A percentile compares a stretch with the other conserved stretches of the same genome.
phyloP scores from a whole-genome alignment of 2,113 vertebrate species.

The Daubentonia madagascariensis region DNA sequence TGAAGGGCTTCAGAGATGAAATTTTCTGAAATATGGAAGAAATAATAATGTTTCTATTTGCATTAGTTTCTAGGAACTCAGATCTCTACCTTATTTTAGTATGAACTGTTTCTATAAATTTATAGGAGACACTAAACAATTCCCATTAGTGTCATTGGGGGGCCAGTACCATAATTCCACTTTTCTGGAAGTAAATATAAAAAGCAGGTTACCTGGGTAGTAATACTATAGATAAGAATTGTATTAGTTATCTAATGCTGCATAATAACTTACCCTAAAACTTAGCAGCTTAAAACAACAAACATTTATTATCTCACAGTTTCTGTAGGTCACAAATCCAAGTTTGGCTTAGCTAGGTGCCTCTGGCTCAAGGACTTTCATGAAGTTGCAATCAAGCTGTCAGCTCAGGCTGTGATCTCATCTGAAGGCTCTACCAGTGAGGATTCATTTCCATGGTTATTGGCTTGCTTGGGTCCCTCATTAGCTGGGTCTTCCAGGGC shows the following conservation, averaged over 20 bases:
- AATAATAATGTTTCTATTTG: not conserved
- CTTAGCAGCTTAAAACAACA: not conserved
- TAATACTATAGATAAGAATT: not conserved
- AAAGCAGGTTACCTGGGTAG: not conserved
- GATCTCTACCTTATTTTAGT: not conserved
- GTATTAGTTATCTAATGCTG: not conserved
- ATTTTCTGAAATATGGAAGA: not conserved
- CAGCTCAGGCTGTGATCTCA: not conserved
- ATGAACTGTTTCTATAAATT: not conserved
- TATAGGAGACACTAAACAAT: not conserved
- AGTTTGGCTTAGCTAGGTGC: not conserved
- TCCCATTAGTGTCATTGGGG: not conserved
- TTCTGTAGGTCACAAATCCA: not conserved
- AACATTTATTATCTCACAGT: not conserved
- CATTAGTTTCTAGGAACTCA: not conserved
- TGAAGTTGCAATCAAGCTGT: not conserved
- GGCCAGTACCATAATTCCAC: not conserved
- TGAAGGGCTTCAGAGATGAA: not conserved
- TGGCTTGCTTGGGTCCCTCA: not conserved
- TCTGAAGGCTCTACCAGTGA: rapidly evolving
- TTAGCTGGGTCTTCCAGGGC: not conserved
- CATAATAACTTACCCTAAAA: not conserved
- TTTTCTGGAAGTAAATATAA: slow-evolving; percentile 18
- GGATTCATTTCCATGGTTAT: not conserved
- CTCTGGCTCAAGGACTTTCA: not conserved